Evolutionary conservation across 2,888 invertebrate species (phyloP).

Genomic region (Carabus problematicus): DNA sequence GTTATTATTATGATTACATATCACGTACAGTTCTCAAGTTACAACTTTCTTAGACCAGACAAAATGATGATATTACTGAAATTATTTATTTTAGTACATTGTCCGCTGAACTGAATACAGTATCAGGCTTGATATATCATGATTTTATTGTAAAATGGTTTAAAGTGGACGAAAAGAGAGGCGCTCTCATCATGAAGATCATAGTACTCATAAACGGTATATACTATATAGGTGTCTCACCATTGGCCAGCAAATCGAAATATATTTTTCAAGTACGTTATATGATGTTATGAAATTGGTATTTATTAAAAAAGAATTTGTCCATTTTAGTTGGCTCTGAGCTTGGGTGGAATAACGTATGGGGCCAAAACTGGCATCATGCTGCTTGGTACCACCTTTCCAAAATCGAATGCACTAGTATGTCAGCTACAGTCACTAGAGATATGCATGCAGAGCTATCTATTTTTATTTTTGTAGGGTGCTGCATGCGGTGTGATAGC

Average conservation of each 20-base stretch:
- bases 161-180: neutral
- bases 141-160: slow-evolving; percentile 1
- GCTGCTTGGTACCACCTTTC: slow-evolving; percentile 29
- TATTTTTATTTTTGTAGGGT: neutral
- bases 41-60: no score
- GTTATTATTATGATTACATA: neutral
- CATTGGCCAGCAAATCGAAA: neutral
- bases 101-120: slow-evolving; percentile 1
- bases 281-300: no score
- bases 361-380: slow-evolving; percentile 33
- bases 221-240: neutral
- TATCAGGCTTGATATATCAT: neutral
- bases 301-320: no score
- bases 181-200: neutral
- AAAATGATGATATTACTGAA: no score
- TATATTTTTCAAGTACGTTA: slow-evolving; percentile 4
- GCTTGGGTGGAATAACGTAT: slow-evolving; percentile 25
- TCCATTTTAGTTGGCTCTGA: slow-evolving; percentile 29
- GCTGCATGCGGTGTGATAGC: slow-evolving; percentile 5
- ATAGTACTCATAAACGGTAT: neutral
- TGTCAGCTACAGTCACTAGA: neutral
- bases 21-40: no score
- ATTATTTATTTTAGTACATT: slow-evolving; percentile 5
- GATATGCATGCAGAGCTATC: no score
- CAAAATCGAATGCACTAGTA: slow-evolving; percentile 28